Conservation (phyloP, 2,113 vertebrate genomes). For the Cinclus mexicanus region DNA sequence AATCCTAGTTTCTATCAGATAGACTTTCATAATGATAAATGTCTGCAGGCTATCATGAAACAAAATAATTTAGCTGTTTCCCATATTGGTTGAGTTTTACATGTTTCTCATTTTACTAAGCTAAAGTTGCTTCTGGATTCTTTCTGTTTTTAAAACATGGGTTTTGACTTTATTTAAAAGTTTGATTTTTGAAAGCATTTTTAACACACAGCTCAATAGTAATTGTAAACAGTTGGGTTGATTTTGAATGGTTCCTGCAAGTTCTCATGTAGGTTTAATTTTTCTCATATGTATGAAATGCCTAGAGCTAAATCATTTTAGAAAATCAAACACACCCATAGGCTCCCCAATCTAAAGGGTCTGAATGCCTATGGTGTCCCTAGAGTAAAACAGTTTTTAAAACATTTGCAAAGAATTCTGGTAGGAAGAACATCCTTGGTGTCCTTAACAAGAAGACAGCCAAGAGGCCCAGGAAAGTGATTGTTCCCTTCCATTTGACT, state of each 20-base stretch:
- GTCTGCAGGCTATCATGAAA: not conserved
- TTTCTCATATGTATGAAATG: not conserved
- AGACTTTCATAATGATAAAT: not conserved
- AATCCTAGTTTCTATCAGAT: not conserved
- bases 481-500: not conserved
- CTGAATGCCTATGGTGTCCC: fast-evolving
- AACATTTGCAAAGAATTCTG: not conserved
- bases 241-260: not conserved
- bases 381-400: not conserved
- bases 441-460: not conserved
- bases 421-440: not conserved
- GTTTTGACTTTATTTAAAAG: not conserved
- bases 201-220: not conserved
- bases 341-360: not conserved
- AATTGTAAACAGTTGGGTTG: not conserved
- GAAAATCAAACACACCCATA: not conserved
- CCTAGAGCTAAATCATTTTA: not conserved
- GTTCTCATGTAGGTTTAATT: not conserved
- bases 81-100: not conserved
- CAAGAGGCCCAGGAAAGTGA: fast-evolving
- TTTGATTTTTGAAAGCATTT: not conserved
- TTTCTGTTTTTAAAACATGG: not conserved
- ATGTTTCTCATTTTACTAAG: not conserved
- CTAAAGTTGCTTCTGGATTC: not conserved
- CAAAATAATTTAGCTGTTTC: not conserved